Evolutionary conservation across 2,113 vertebrate genomes (phyloP), one percentile per base, ranked within the genome.

Genomic region (Platichthys stellatus): DNA sequence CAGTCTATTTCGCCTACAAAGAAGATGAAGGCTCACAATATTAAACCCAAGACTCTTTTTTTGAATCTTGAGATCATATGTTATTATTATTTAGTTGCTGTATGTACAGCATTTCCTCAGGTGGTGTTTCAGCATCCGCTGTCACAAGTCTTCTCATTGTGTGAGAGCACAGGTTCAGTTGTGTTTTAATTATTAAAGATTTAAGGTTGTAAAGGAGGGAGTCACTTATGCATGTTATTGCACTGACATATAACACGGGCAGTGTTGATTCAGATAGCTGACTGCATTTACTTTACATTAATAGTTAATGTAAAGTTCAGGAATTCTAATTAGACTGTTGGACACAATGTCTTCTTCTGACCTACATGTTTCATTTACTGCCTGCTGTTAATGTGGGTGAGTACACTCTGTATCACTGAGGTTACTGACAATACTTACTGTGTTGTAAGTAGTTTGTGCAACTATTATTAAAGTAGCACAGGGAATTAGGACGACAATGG

Each of bases 1-100:
- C 95, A 1, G 86, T 99, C 84, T 98, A 99, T 95, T 99, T 99
- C 77, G 95, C 98, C 24, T 98, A 98, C 90, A 97, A 98, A 93
- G 98, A 99, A 94, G 95, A 96, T 11, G 95, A 98, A 89, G 96
- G 96, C 17, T 97, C 98, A 45, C 94, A 95, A 91, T 96, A 96
- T 83, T 99, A 43, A 86, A 67, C 23, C 4, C 15, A 14, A n/a
- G 5, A 43, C n/a, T 15, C 0, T 47, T 78, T 70, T 47, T 78
- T 70, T 47, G 3, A 49, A 11, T 54, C 9, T 18, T 61, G 24
- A 65, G 6, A 43, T n/a, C 70, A 10, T 45, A 63, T 4, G 45
- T 17, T 43, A 28, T 23, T 51, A 51, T 5, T 28, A 28, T 28
- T 51, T 49, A 9, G 61, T 26, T 61, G 60, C 21, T 85, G 53